Evolutionary conservation across 2,888 invertebrate genomes (phyloP), one percentile per base, ranked within the genome.

Genomic region (Calameuta pallipes): DNA sequence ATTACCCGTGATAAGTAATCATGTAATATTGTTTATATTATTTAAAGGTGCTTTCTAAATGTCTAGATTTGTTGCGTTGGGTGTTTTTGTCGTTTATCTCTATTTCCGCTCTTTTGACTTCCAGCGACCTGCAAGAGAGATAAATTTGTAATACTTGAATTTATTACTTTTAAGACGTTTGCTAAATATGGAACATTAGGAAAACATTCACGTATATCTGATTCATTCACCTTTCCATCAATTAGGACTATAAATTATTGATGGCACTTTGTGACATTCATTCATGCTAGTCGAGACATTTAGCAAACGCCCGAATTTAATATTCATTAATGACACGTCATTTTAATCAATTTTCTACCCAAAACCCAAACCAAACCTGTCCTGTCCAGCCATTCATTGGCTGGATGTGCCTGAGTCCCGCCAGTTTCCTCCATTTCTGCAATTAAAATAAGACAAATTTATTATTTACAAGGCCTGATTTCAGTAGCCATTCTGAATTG

Each of bases 351-450:
- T 84, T 86, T 85, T 89, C 84, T 88, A 88, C 87, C 85, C 85
- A 85, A 86, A 89, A 87, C 86, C 88, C 84, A 87, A 84, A 83
- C 85, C 89, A 88, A 89, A 89, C 89, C 88, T 89, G 86, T 87
- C 86, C 86, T 82, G 84, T 81, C 79, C 78, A 82, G 82, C 80
- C 78, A 78, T 83, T 89, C 85, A 89, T 82, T 88, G 86, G 78
- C 86, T 88, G 82, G 87, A 89, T 81, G 88, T 86, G 75, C 86
- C 87, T 33, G 87, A 89, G 82, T 87, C 87, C 70, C 85, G 85
- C 84, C 87, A 86, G 82, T 89, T 85, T 75, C 87, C 89, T 79
- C 86, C 88, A 76, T 89, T 89, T 85, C 89, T 89, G 83, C 77
- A 87, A 87, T 73, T 15, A 80, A 68, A 69, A 76, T 31, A 77